Percentiles rank a stretch among this genome's conserved stretches.
phyloP scores from a whole-genome alignment of 2,888 invertebrate genomes.

The Nudaria mundana region DNA sequence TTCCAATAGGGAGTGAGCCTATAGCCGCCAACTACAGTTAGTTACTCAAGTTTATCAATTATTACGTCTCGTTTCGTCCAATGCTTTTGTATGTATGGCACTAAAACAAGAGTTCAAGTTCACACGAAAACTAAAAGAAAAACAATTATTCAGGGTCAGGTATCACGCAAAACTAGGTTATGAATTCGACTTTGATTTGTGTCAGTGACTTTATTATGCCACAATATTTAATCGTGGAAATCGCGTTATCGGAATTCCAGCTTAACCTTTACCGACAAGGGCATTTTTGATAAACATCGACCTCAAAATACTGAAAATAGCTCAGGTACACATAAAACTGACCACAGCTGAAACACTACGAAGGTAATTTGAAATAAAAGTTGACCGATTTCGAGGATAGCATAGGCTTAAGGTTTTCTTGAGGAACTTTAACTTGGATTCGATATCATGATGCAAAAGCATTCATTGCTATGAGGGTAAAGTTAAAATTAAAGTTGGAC shows the following conservation, averaged over 20 bases:
- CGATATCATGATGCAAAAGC: no score
- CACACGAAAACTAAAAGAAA: background rate
- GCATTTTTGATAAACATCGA: slow-evolving; percentile 7
- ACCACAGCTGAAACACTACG: no score
- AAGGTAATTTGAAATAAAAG: no score
- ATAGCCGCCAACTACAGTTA: no score
- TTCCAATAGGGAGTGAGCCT: no score
- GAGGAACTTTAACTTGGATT: no score
- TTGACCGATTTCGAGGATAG: no score
- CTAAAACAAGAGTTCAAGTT: background rate
- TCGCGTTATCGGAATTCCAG: background rate
- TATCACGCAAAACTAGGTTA: background rate
- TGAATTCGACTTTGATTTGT: slow-evolving; percentile 3
- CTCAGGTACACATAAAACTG: no score
- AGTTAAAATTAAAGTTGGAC: no score
- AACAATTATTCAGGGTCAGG: background rate
- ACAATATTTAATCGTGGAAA: slow-evolving; percentile 1
- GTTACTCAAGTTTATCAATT: no score
- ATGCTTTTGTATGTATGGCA: background rate
- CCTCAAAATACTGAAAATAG: background rate
- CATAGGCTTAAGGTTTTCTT: no score
- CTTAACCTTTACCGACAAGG: slow-evolving; percentile 14
- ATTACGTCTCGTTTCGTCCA: background rate
- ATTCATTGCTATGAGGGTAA: no score
- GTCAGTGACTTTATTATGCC: background rate